phyloP scores from a whole-genome alignment of 1,140 invertebrate genomes.

The Agrilus planipennis region DNA sequence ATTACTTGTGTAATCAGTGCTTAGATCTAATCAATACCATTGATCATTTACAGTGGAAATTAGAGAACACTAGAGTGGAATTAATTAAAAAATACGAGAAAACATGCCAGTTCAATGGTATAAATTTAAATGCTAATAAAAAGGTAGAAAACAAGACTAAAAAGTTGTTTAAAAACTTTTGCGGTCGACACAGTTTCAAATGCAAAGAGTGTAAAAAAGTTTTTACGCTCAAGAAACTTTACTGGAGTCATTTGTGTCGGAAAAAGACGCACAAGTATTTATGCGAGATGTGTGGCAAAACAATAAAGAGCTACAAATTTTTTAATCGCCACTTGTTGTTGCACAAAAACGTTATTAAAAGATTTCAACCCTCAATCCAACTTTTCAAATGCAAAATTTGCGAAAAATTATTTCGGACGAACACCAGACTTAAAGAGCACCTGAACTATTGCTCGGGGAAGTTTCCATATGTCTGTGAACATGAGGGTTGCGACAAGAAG shows the following conservation, averaged over 20 bases:
- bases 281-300: constrained; percentile 16
- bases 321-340: constrained; percentile 9
- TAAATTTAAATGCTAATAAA: constrained; percentile 3
- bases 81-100: constrained; percentile 20
- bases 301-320: constrained; percentile 6
- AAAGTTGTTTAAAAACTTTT: constrained; percentile 13
- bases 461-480: constrained; percentile 24
- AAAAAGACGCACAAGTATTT: constrained; percentile 11
- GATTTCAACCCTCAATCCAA: constrained; percentile 1
- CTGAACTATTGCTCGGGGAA: constrained; percentile 25
- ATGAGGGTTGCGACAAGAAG: constrained; percentile 23
- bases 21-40: constrained; percentile 27
- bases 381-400: constrained; percentile 14
- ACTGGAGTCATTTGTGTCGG: constrained; percentile 13
- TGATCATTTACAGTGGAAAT: constrained; percentile 27
- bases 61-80: constrained; percentile 19
- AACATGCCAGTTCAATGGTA: constrained; percentile 14
- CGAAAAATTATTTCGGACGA: constrained; percentile 14
- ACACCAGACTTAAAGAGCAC: constrained; percentile 24
- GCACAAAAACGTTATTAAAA: constrained; percentile 7
- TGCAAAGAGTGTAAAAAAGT: constrained; percentile 15
- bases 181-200: constrained; percentile 7
- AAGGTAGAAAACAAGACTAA: constrained; percentile 7
- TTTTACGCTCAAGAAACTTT: constrained; percentile 12
- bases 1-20: constrained; percentile 27